Evolutionary conservation across 1,140 invertebrate genomes (phyloP), one percentile per base, ranked within the genome.

Genomic region (Papilio dardanus): DNA sequence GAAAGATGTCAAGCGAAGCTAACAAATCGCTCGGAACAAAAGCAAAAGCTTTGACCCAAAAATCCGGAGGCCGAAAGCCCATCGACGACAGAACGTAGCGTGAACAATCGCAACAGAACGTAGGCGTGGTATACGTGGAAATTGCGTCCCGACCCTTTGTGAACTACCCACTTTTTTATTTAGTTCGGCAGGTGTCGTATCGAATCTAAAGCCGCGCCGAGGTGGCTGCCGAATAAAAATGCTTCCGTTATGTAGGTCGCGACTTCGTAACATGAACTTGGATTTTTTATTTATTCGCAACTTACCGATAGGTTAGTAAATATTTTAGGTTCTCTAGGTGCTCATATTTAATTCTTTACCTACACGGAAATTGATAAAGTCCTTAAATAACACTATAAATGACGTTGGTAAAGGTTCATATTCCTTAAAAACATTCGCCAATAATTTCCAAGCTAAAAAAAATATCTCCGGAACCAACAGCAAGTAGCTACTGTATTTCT

Each of bases 101-200:
- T 76, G 75, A 79, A 80, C 77, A 79, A 79, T 79, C 75, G 71
- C 65, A 50, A 71, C 67, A 33, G 71, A 76, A 75, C 54, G 77
- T 76, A 75, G 83, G 83, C 75, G 85, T 80, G 82, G 76, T 79
- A 76, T 67, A 79, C 74, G 78, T 82, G 79, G 81, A 85, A 87
- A 87, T 87, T 86, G 83, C 79, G 80, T 83, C 80, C 77, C 79
- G 78, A 80, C 83, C 81, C 85, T 86, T 88, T 88, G 85, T 85
- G 71, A 78, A 65, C 65, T 71, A 69, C 76, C 76, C 83, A 84
- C 81, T 80, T 71, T 81, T 81, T 79, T 82, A 79, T 81, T 78
- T 80, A 79, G 74, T 65, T 78, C 78, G 75, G 76, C 71, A 76
- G 79, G 79, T 82, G 81, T 80, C 78, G 78, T 82, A 78, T 76